Base-by-base conservation (phyloP, 2,888 invertebrate species). In the Rotaria sp. region DNA sequence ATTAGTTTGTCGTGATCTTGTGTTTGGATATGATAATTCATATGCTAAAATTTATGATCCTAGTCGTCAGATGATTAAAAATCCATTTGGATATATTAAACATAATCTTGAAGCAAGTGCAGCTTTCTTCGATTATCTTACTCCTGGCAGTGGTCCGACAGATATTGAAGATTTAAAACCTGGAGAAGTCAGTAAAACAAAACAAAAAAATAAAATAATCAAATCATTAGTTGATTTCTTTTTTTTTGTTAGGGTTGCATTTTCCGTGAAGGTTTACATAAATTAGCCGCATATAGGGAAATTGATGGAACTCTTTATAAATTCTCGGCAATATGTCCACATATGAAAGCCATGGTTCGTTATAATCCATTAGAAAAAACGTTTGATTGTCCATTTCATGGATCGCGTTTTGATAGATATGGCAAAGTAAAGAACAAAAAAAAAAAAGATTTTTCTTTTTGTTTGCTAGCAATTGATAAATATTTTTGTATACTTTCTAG, bases 131-230 rank as follows among this genome's bases (percentile, higher is more conserved):
- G 74, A 74, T 74, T 74, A 74, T 74, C 38, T 74, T 30, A 74
- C 30, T 35, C 18, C 18, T 74, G 15, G 74, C 13, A 18, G 38
- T 38, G 35, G 74, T 74, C 74, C 74, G 15, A n/a, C n/a, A n/a
- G 74, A 74, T 74, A 74, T 74, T 74, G 74, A 74, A 21, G 74
- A 74, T 35, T 74, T 74, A 74, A 74, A 74, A 74, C 74, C 74
- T 15, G 74, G 74, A 35, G 74, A 74, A 35, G 57, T 57, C 10
- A 57, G 10, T 57, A 2, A n/a, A 24, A 57, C 10, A 57, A 10
- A n/a, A 26, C 1, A n/a, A n/a, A n/a, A 5, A 2, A 55, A 57
- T 7, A n/a, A n/a, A 2, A 7, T n/a, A 10, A 24, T n/a, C n/a
- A n/a, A 7, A 26, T 13, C 4, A 55, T 57, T 4, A 7, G 7